A percentile compares a stretch with the other conserved stretches of the same genome.
These are phyloP conservation scores for Todus mexicanus DNA, from an alignment of 2,797 vertebrate genomes.

Conservation along the genomic window DNA sequence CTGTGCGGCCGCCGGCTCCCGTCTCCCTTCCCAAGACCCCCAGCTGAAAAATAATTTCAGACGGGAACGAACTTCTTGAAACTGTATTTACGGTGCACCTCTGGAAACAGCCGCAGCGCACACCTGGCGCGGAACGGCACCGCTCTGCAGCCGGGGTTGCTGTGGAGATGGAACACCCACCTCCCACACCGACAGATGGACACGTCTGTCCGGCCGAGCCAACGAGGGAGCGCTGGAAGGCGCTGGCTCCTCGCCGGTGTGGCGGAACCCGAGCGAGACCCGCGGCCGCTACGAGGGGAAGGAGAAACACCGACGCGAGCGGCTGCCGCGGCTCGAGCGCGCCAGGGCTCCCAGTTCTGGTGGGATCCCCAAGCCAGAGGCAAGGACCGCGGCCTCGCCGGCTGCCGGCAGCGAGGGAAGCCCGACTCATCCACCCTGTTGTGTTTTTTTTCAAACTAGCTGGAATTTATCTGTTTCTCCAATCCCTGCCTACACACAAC, in stretches of 20 bases:
- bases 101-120: neutral
- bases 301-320: rapidly evolving
- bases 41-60: neutral
- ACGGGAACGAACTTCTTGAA: neutral
- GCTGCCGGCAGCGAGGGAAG: neutral
- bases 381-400: rapidly evolving
- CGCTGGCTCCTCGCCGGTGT: rapidly evolving
- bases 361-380: neutral
- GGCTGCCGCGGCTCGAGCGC: rapidly evolving
- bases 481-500: conserved; percentile 41
- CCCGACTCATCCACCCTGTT: neutral
- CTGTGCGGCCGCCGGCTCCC: neutral
- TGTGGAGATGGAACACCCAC: neutral
- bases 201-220: neutral
- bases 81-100: neutral
- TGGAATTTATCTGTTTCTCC: conserved; percentile 15
- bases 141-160: neutral
- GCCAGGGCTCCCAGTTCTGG: neutral
- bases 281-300: rapidly evolving
- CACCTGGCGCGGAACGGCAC: neutral
- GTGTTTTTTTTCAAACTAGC: neutral
- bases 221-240: neutral
- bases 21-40: neutral
- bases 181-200: conserved; percentile 17
- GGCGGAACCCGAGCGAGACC: neutral